A percentile compares a stretch with the other conserved stretches of the same genome.
Evolutionary conservation across 2,888 invertebrate species (phyloP).

Genomic region (Orchesella flavescens): DNA sequence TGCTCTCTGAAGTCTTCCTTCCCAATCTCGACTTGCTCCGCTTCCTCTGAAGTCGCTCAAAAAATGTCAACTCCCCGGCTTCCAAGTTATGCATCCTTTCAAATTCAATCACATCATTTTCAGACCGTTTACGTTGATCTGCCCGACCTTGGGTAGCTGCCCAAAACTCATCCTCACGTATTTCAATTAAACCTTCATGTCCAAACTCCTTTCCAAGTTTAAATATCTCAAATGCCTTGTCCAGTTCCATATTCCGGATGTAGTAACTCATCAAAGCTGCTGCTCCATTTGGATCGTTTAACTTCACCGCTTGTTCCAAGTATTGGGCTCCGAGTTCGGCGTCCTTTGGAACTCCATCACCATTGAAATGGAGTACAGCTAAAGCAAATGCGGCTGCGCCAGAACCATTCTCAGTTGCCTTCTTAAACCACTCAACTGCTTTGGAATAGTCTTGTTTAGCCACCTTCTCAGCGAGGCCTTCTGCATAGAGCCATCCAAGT

Average conservation of each 20-base stretch:
- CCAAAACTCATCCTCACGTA: neutral
- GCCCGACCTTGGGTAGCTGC: neutral
- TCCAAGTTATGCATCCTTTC: neutral
- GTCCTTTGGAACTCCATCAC: neutral
- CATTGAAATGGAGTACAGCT: constrained; percentile 23
- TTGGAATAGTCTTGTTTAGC: neutral
- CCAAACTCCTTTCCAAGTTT: neutral
- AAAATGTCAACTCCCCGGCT: neutral
- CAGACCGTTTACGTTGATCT: neutral
- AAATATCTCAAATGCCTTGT: neutral
- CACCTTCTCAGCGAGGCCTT: neutral
- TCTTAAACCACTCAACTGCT: constrained; percentile 44
- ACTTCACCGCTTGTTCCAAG: constrained; percentile 23
- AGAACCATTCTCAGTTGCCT: constrained; percentile 25
- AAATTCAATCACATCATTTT: neutral
- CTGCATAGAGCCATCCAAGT: too few relatives aligned
- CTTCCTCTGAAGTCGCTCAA: neutral
- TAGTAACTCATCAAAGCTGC: neutral
- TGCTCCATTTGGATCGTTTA: neutral
- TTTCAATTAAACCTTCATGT: neutral
- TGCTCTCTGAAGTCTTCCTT: too few relatives aligned
- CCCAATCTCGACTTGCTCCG: too few relatives aligned
- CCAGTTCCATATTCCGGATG: constrained; percentile 1
- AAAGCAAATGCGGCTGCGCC: constrained; percentile 18
- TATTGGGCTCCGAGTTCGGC: neutral